Evolutionary conservation across 2,113 vertebrate genomes (phyloP), one percentile per base, ranked within the genome.

Genomic region (Onychostruthus taczanowskii): DNA sequence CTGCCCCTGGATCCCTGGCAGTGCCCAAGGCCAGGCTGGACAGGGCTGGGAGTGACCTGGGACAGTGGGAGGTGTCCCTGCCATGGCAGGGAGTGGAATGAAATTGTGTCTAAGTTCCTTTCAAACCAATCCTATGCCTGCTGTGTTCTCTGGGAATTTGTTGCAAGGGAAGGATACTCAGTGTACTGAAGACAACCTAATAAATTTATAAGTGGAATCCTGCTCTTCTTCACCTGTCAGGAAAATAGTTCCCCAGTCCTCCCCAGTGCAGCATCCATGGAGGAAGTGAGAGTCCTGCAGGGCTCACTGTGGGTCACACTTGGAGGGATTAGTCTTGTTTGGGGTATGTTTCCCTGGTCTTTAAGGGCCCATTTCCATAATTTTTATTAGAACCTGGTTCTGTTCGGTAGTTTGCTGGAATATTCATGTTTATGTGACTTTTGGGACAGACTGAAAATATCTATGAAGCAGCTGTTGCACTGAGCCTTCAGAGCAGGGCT

Each of bases 1-100:
- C 37, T 37, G 37, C 37, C 8, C 37, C 37, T 37, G 37, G 37
- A 37, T 37, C 37, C 37, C 37, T 37, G 37, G 37, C 37, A 37
- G 37, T 37, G 37, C 37, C 37, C 37, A 37, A 37, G 37, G 37
- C 37, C 37, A 9, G 37, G 37, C 37, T 37, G 37, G 37, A 37
- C 37, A 37, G 37, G 37, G 37, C 37, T 37, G 8, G 37, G 37
- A 37, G 37, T 9, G 9, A 9, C 37, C 37, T 37, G 8, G 37
- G 37, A 1, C 0, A 3, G 16, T 27, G 67, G 50, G 1, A 64
- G 12, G 18, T 37, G 43, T 49, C 1, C 21, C 11, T 58, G 27
- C 31, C 4, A 0, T 9, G 56, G 8, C 22, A 44, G 7, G 7
- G 10, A 0, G 14, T 15, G 4, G 15, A 37, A 50, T 31, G 9